Evolutionary conservation across 2,113 vertebrate genomes (phyloP).

Genomic region (Dipodomys ordii): DNA sequence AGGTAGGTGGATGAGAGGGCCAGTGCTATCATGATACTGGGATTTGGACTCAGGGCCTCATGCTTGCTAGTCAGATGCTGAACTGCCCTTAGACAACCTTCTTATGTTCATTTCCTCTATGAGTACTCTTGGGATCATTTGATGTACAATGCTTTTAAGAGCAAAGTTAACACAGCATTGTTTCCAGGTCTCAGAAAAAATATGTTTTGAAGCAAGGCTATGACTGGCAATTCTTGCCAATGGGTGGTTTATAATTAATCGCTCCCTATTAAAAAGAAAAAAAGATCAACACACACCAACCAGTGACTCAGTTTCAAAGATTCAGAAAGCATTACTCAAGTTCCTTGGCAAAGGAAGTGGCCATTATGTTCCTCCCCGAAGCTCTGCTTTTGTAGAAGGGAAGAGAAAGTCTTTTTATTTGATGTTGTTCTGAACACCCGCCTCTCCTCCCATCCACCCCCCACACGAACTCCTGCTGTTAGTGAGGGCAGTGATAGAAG

Average conservation of each 20-base stretch:
- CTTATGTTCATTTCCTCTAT: not conserved
- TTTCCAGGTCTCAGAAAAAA: not conserved
- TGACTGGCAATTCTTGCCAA: not conserved
- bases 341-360: slow-evolving; percentile 38
- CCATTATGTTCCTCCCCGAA: not conserved
- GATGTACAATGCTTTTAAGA: not conserved
- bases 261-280: not conserved
- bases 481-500: not conserved
- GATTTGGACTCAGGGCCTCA: too few relatives aligned
- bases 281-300: not conserved
- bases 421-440: slow-evolving; percentile 22
- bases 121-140: not conserved
- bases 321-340: slow-evolving; percentile 55
- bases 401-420: slow-evolving; percentile 37
- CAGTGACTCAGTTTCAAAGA: slow-evolving; percentile 56
- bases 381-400: slow-evolving; percentile 59
- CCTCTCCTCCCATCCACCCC: too few relatives aligned
- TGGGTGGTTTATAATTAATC: slow-evolving; percentile 72
- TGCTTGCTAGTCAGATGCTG: too few relatives aligned
- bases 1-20: not conserved
- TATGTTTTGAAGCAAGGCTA: not conserved
- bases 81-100: not conserved
- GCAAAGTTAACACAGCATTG: not conserved
- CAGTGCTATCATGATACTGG: not conserved
- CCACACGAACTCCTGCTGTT: not conserved